These are phyloP conservation scores for Epinephelus cyanopodus DNA, from an alignment of 2,113 vertebrate genomes.

Conservation along the genomic window DNA sequence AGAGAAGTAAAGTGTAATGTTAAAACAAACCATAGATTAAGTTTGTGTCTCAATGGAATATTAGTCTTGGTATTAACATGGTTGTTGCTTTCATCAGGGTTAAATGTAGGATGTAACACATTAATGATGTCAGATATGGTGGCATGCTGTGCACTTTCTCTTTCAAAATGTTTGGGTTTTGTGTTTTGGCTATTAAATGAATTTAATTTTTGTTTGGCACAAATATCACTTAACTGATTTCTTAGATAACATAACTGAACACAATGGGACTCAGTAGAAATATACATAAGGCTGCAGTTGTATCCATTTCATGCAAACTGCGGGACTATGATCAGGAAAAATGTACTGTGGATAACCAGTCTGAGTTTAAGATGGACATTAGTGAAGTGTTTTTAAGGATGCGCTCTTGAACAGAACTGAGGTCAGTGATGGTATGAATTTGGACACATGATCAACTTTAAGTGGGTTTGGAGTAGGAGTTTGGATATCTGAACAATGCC, in stretches of 20 bases:
- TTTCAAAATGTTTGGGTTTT: neutral
- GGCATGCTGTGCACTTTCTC: no score
- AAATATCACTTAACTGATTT: neutral
- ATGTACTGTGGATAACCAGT: neutral
- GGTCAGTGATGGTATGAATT: constrained; percentile 19
- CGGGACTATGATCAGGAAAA: neutral
- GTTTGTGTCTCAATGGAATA: neutral
- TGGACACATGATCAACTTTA: constrained; percentile 40
- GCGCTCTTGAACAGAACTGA: neutral
- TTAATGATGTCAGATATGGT: neutral
- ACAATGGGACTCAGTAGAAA: neutral
- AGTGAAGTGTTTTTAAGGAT: neutral
- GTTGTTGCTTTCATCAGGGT: neutral
- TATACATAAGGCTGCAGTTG: neutral
- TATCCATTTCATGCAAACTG: neutral
- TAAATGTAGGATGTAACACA: neutral
- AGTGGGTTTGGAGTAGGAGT: constrained; percentile 37
- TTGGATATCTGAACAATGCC: constrained; percentile 53
- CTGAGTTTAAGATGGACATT: neutral
- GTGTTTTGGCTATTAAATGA: neutral
- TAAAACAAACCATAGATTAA: neutral
- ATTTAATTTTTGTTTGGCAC: neutral
- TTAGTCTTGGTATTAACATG: neutral
- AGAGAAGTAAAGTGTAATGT: neutral
- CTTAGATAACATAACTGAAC: neutral